Percentiles rank a stretch among this genome's conserved stretches.
phyloP scores from a whole-genome alignment of 2,113 vertebrate species.

The Gallinago undulata region DNA sequence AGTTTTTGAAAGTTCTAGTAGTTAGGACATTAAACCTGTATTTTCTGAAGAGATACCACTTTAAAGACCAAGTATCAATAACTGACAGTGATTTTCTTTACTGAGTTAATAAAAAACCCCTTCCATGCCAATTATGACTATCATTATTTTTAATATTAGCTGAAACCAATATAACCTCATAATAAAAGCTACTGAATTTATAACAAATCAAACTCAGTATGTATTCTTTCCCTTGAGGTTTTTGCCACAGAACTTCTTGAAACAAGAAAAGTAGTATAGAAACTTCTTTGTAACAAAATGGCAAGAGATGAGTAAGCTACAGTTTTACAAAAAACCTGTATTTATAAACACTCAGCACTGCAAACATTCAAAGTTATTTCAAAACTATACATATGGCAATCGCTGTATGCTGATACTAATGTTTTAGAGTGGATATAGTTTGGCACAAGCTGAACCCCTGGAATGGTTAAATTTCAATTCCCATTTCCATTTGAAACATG shows the following conservation, averaged over 20 bases:
- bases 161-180: conserved; percentile 13
- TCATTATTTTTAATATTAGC: background rate
- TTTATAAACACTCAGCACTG: background rate
- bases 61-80: background rate
- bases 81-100: background rate
- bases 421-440: background rate
- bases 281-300: background rate
- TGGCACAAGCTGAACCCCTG: background rate
- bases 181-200: background rate
- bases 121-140: background rate
- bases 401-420: background rate
- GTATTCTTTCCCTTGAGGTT: background rate
- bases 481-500: background rate
- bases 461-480: background rate
- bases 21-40: background rate
- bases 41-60: background rate
- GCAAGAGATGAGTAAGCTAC: background rate
- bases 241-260: background rate
- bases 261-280: background rate
- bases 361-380: background rate
- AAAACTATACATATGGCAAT: background rate
- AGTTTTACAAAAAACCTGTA: background rate
- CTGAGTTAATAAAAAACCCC: background rate
- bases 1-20: background rate
- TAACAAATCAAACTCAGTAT: background rate